A percentile compares a stretch with the other conserved stretches of the same genome.
Evolutionary conservation across 2,113 vertebrate genomes (phyloP).

Genomic region (Aegotheles bennettii): DNA sequence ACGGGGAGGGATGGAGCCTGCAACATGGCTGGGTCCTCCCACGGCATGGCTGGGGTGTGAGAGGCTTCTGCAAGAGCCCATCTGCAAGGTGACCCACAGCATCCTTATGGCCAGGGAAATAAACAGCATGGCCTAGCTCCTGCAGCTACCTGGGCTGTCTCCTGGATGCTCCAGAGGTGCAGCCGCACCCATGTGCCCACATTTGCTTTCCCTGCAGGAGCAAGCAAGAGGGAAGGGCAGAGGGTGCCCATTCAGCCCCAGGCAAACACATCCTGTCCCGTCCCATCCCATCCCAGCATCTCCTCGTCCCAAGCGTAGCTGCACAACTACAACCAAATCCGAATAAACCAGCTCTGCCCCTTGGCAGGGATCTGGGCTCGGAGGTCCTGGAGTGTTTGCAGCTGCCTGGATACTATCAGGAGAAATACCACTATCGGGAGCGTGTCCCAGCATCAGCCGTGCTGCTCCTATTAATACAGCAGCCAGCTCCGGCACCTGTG

Average conservation of each 20-base stretch:
- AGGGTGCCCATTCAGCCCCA: rapidly evolving
- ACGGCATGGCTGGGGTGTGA: not conserved
- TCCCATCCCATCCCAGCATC: not conserved
- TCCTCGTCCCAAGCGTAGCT: not conserved
- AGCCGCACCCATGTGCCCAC: not conserved
- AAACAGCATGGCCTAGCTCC: rapidly evolving
- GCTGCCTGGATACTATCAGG: conserved; percentile 57
- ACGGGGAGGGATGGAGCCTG: rapidly evolving
- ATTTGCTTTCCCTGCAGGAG: not conserved
- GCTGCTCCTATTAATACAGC: not conserved
- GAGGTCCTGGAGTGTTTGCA: not conserved
- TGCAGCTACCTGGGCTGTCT: rapidly evolving
- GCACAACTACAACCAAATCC: rapidly evolving
- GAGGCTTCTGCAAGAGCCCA: not conserved
- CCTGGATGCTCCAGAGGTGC: not conserved
- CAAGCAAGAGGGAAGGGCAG: not conserved
- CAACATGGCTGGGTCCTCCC: rapidly evolving
- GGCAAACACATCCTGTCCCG: not conserved
- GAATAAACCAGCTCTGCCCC: not conserved
- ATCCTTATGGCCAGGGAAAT: not conserved
- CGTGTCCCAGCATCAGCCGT: not conserved
- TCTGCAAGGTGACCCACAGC: rapidly evolving
- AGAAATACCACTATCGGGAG: not conserved
- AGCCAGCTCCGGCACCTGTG: not conserved
- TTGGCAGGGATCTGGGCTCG: rapidly evolving